phyloP scores from a whole-genome alignment of 2,888 invertebrate genomes.

The Scaptomyza flava region DNA sequence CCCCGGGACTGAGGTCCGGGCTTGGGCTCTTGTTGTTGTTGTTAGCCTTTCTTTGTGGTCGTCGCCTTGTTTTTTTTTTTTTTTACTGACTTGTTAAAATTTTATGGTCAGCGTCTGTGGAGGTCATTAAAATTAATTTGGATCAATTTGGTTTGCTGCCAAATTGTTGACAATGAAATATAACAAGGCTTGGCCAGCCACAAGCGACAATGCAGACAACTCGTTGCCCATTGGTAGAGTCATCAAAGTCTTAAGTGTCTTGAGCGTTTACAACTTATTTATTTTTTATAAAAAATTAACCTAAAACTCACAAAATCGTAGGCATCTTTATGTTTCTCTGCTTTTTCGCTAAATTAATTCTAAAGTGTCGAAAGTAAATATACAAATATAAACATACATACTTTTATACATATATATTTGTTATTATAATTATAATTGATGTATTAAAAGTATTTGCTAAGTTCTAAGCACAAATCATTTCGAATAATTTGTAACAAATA shows the following conservation, averaged over 20 bases:
- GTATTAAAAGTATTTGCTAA: slow-evolving; percentile 15
- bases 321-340: slow-evolving; percentile 41
- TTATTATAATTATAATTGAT: slow-evolving; percentile 10
- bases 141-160: slow-evolving; percentile 83
- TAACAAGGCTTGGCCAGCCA: slow-evolving; percentile 51
- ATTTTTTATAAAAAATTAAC: slow-evolving; percentile 56
- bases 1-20: slow-evolving; percentile 1
- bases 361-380: slow-evolving; percentile 25
- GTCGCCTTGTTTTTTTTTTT: slow-evolving; percentile 23
- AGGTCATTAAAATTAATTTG: slow-evolving; percentile 84
- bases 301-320: slow-evolving; percentile 65
- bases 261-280: slow-evolving; percentile 74
- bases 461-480: slow-evolving; percentile 57
- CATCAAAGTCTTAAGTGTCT: slow-evolving; percentile 59
- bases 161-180: slow-evolving; percentile 83
- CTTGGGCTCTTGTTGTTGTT: slow-evolving; percentile 6
- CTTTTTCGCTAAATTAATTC: slow-evolving; percentile 50
- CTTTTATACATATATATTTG: not conserved
- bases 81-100: slow-evolving; percentile 59
- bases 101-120: slow-evolving; percentile 65
- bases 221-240: slow-evolving; percentile 57
- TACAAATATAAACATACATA: not conserved
- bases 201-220: slow-evolving; percentile 22
- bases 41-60: slow-evolving; percentile 33
- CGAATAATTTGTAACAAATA: slow-evolving; percentile 52